Percentiles rank a stretch among this genome's conserved stretches.
These are phyloP conservation scores for Iphiclides podalirius DNA, from an alignment of 2,888 invertebrate species.

Conservation along the genomic window DNA sequence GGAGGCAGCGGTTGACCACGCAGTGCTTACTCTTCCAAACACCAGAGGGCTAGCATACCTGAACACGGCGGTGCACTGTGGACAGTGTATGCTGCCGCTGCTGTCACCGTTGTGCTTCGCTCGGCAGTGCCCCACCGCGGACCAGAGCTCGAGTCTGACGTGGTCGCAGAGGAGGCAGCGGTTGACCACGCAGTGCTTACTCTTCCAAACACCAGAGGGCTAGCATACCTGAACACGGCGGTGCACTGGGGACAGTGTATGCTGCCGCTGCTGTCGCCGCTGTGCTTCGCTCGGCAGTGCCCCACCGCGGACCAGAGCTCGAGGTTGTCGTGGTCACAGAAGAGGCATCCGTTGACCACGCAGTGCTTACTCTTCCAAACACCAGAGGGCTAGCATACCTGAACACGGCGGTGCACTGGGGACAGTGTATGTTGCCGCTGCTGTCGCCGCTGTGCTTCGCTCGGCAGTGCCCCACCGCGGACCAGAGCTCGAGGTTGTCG, in stretches of 20 bases:
- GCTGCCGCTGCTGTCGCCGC: conserved; percentile 28
- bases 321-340: conserved; percentile 41
- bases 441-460: no score
- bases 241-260: conserved; percentile 50
- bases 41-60: no score
- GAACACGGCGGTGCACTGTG: conserved; percentile 37
- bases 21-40: conserved; percentile 43
- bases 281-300: conserved; percentile 45
- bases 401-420: no score
- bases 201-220: no score
- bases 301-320: conserved; percentile 35
- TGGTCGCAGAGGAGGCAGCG: conserved; percentile 44
- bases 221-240: conserved; percentile 38
- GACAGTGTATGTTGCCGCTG: no score
- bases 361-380: conserved; percentile 43
- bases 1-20: conserved; percentile 36
- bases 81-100: conserved; percentile 42
- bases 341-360: conserved; percentile 36
- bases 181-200: conserved; percentile 41
- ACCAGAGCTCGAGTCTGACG: conserved; percentile 33
- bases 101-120: conserved; percentile 41
- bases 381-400: no score
- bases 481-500: no score
- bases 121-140: conserved; percentile 38
- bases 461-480: no score